Conservation (phyloP, 2,888 invertebrate genomes). For the Candidula unifasciata region DNA sequence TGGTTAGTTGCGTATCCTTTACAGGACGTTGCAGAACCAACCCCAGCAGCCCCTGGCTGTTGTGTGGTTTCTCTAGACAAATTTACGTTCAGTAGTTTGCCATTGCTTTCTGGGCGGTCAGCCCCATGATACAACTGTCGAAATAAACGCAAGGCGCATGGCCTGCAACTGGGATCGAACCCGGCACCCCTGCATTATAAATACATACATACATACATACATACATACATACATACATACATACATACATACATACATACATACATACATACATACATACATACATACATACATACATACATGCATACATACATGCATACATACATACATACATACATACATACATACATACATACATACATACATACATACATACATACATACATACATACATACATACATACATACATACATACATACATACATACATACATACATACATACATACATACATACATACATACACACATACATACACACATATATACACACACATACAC, state of each 20-base stretch:
- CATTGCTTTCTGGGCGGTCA: too few species aligned
- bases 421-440: neutral
- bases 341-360: neutral
- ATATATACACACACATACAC: too few species aligned
- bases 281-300: neutral
- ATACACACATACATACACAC: neutral
- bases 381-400: neutral
- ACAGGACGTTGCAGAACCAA: too few species aligned
- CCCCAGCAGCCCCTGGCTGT: too few species aligned
- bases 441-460: neutral
- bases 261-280: neutral
- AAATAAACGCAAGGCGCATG: too few species aligned
- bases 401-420: neutral
- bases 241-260: neutral
- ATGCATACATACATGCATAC: neutral
- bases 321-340: neutral
- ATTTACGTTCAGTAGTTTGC: too few species aligned
- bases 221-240: neutral
- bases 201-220: too few species aligned
- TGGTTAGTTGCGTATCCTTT: too few species aligned
- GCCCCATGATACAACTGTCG: too few species aligned
- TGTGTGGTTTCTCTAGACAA: too few species aligned
- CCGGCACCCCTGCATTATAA: too few species aligned
- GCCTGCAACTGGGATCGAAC: too few species aligned
- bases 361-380: neutral